These are phyloP conservation scores for Saccostrea echinata DNA, from an alignment of 1,140 invertebrate genomes.

Conservation along the genomic window DNA sequence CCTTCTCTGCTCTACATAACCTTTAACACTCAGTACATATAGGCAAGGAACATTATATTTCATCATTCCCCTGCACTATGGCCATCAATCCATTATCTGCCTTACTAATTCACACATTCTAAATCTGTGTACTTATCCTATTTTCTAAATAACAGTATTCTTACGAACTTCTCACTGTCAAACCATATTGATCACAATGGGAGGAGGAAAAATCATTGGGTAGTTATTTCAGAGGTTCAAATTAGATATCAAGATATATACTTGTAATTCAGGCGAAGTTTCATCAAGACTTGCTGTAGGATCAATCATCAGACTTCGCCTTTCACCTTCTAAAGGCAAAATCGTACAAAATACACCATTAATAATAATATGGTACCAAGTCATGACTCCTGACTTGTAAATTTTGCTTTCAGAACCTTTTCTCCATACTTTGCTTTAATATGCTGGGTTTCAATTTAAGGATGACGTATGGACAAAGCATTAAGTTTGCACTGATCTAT, in stretches of 20 bases:
- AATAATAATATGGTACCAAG: too few relatives aligned
- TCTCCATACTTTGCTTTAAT: too few relatives aligned
- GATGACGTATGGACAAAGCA: too few relatives aligned
- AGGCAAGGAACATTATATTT: background rate
- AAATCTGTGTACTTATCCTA: conserved; percentile 1
- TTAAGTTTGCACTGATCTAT: too few relatives aligned
- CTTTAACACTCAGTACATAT: background rate
- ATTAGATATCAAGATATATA: background rate
- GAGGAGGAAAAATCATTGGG: background rate
- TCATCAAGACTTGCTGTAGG: background rate
- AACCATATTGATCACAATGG: background rate
- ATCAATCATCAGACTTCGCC: background rate
- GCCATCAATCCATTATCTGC: background rate
- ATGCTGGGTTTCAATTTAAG: too few relatives aligned
- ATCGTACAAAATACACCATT: background rate
- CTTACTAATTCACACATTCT: background rate
- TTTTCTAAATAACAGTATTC: background rate
- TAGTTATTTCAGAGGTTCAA: background rate
- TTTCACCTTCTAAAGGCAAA: background rate
- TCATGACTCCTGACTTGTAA: too few relatives aligned
- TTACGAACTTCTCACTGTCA: background rate
- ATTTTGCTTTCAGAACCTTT: too few relatives aligned
- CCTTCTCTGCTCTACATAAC: too few relatives aligned
- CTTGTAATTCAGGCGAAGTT: background rate
- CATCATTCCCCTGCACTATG: background rate